These are phyloP conservation scores for Ictidomys tridecemlineatus DNA, from an alignment of 2,113 vertebrate genomes.

Conservation along the genomic window DNA sequence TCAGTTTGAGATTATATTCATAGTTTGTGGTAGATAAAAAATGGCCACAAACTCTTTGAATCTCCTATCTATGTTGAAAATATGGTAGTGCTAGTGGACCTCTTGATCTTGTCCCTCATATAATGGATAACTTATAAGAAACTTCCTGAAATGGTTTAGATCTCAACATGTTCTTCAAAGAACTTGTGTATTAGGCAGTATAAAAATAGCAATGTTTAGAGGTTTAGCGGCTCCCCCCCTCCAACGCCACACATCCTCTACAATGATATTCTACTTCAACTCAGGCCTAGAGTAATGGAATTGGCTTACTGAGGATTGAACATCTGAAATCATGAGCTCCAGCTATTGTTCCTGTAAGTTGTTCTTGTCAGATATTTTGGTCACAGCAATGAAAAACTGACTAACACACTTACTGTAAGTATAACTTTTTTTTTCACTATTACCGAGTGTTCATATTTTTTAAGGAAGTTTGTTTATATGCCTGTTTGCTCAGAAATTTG, in stretches of 20 bases:
- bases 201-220: too few relatives aligned
- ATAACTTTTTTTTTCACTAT: neutral
- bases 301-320: too few relatives aligned
- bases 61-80: neutral
- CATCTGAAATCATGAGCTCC: too few relatives aligned
- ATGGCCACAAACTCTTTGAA: neutral
- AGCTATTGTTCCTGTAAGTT: too few relatives aligned
- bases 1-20: neutral
- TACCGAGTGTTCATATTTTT: neutral
- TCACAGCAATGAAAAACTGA: too few relatives aligned
- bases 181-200: too few relatives aligned
- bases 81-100: neutral
- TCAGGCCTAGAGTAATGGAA: too few relatives aligned
- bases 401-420: neutral
- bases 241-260: too few relatives aligned
- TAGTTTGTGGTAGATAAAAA: neutral
- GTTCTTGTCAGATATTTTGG: too few relatives aligned
- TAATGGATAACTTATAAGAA: neutral
- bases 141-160: neutral
- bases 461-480: neutral
- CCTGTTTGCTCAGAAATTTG: neutral
- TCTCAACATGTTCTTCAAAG: too few relatives aligned
- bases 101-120: neutral
- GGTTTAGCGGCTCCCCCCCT: too few relatives aligned
- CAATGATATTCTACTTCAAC: too few relatives aligned